Percentiles rank a stretch among this genome's conserved stretches.
Conservation (phyloP, 1,140 invertebrate species). For the Nylanderia fulva region DNA sequence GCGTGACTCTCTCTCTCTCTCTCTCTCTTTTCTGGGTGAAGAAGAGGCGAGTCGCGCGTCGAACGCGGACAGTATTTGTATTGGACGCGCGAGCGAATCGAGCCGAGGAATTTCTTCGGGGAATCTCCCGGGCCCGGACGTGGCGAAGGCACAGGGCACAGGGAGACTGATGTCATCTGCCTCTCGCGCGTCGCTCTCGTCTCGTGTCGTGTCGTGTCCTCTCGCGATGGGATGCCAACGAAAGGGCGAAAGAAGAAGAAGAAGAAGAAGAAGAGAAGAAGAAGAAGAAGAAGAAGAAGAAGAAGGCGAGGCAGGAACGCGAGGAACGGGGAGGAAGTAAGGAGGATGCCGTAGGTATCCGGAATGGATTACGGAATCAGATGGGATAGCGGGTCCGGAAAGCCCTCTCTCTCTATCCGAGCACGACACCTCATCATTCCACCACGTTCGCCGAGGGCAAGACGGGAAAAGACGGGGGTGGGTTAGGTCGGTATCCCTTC, state of each 20-base stretch:
- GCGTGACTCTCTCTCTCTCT: constrained; percentile 33
- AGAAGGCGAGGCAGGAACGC: constrained; percentile 46
- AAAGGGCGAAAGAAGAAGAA: constrained; percentile 10
- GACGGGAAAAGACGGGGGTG: neutral
- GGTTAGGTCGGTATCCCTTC: constrained; percentile 72
- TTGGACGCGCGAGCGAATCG: constrained; percentile 77
- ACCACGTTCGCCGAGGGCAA: constrained; percentile 70
- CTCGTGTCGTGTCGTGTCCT: constrained; percentile 11
- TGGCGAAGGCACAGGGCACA: constrained; percentile 75
- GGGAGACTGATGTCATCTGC: constrained; percentile 75
- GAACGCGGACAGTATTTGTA: constrained; percentile 76
- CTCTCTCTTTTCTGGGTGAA: too few relatives aligned
- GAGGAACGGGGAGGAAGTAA: constrained; percentile 51
- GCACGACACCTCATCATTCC: constrained; percentile 80
- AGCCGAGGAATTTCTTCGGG: constrained; percentile 78
- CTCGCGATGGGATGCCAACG: constrained; percentile 51
- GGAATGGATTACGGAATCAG: constrained; percentile 82
- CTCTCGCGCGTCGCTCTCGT: constrained; percentile 59
- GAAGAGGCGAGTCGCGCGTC: constrained; percentile 38
- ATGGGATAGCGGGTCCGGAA: constrained; percentile 76
- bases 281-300: too few relatives aligned
- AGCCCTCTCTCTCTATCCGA: constrained; percentile 68
- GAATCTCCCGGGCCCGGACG: constrained; percentile 75
- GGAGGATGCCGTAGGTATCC: constrained; percentile 70
- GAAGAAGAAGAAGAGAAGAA: neutral